phyloP scores from a whole-genome alignment of 64 coral and sea anemone species.

The Pocillopora verrucosa region DNA sequence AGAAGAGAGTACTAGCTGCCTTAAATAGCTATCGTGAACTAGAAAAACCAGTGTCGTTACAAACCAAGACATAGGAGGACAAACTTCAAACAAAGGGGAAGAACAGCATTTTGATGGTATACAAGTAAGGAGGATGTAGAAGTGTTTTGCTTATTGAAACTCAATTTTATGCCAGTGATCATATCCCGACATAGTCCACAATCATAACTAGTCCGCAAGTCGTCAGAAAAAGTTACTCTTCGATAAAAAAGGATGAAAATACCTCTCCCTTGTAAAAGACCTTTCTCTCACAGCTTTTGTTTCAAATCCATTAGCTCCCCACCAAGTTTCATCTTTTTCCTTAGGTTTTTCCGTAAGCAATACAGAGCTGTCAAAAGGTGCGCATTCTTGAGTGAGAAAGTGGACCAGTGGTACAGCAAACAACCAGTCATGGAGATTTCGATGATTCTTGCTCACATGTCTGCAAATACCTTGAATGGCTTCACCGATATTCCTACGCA shows the following conservation, averaged over 20 bases:
- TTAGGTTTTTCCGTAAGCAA: constrained; percentile 54
- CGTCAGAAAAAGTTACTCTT: too few relatives aligned
- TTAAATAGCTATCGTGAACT: too few relatives aligned
- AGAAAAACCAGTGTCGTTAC: too few relatives aligned
- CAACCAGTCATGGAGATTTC: constrained; percentile 48
- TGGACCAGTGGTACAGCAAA: constrained; percentile 48
- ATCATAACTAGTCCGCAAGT: too few relatives aligned
- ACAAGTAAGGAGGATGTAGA: too few relatives aligned
- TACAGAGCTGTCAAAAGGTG: constrained; percentile 22
- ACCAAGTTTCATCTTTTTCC: constrained; percentile 38
- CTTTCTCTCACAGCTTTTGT: constrained; percentile 53
- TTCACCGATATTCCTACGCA: constrained; percentile 39
- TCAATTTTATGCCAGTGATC: too few relatives aligned
- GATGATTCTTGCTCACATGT: background rate
- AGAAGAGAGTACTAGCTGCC: too few relatives aligned
- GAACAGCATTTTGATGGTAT: too few relatives aligned
- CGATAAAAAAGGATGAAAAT: background rate
- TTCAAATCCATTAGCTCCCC: constrained; percentile 55
- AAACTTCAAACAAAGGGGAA: too few relatives aligned
- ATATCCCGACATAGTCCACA: too few relatives aligned
- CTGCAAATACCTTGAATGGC: constrained; percentile 34
- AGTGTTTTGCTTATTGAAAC: too few relatives aligned
- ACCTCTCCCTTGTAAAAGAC: constrained; percentile 24
- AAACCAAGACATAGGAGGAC: too few relatives aligned
- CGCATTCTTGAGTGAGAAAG: constrained; percentile 25